A percentile compares a stretch with the other conserved stretches of the same genome.
These are phyloP conservation scores for Anthopleura xanthogrammica DNA, from an alignment of 92 coral and sea anemone genomes.

Conservation along the genomic window DNA sequence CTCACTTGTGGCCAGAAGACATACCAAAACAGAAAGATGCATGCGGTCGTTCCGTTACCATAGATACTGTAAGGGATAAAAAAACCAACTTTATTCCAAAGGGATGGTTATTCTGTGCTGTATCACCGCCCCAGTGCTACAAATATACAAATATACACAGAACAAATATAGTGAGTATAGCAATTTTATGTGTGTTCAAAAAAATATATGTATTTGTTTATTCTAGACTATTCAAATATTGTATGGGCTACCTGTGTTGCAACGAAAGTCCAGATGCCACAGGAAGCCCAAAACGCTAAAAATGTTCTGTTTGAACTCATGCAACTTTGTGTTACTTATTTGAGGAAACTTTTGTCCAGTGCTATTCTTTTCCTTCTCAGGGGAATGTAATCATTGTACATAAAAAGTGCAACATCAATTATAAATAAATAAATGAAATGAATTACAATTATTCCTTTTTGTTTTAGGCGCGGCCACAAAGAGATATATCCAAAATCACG, in stretches of 20 bases:
- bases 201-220: not conserved
- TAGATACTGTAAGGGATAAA: conserved; percentile 41
- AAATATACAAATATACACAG: conserved; percentile 33
- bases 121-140: conserved; percentile 53
- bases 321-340: too few species aligned
- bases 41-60: conserved; percentile 48
- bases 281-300: too few species aligned
- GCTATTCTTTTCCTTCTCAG: too few species aligned
- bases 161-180: not conserved
- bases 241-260: too few species aligned
- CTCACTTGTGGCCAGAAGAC: conserved; percentile 19
- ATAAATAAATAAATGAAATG: too few species aligned
- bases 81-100: conserved; percentile 61
- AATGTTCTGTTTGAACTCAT: too few species aligned
- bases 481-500: not conserved
- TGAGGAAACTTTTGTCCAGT: too few species aligned
- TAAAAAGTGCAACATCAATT: too few species aligned
- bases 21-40: conserved; percentile 15
- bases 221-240: too few species aligned
- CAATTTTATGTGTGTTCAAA: not conserved
- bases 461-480: not conserved
- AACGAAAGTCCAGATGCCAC: too few species aligned
- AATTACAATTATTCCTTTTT: not conserved
- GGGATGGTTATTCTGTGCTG: conserved; percentile 70
- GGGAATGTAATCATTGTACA: too few species aligned